These are phyloP conservation scores for Muscidifurax raptorellus DNA, from an alignment of 1,140 invertebrate species.

Conservation along the genomic window DNA sequence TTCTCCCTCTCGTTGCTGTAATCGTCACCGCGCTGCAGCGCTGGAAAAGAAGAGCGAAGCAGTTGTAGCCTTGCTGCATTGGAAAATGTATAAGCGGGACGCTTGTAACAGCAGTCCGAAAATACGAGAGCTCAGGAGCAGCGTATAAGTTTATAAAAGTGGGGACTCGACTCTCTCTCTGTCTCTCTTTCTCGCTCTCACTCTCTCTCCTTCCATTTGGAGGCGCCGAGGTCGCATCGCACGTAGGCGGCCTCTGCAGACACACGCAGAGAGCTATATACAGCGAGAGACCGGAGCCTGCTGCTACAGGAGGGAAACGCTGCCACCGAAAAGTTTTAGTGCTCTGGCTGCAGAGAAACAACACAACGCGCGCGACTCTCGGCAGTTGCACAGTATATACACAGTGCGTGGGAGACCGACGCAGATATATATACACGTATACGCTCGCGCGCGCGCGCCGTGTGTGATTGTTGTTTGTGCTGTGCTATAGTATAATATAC, in stretches of 20 bases:
- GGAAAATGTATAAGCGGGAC: neutral
- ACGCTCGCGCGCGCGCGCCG: neutral
- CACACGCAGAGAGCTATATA: neutral
- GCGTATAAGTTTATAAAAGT: neutral
- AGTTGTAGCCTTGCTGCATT: neutral
- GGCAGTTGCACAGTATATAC: too few species aligned
- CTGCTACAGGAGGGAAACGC: neutral
- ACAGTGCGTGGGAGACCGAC: neutral
- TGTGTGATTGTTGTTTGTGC: neutral
- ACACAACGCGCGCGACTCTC: neutral
- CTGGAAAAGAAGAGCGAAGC: neutral
- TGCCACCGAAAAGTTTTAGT: neutral
- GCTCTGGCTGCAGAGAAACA: neutral
- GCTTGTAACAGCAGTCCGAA: neutral
- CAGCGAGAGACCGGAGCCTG: neutral
- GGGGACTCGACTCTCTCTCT: neutral
- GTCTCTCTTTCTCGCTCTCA: neutral
- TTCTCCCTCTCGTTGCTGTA: neutral
- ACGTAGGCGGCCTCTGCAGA: neutral
- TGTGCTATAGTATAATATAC: neutral
- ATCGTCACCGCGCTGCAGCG: neutral
- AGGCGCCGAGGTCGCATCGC: neutral
- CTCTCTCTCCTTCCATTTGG: neutral
- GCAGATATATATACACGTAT: neutral
- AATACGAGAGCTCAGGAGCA: neutral